Percentiles rank a stretch among this genome's conserved stretches.
Conservation (phyloP, 2,113 vertebrate species). For the Labeo catla region DNA sequence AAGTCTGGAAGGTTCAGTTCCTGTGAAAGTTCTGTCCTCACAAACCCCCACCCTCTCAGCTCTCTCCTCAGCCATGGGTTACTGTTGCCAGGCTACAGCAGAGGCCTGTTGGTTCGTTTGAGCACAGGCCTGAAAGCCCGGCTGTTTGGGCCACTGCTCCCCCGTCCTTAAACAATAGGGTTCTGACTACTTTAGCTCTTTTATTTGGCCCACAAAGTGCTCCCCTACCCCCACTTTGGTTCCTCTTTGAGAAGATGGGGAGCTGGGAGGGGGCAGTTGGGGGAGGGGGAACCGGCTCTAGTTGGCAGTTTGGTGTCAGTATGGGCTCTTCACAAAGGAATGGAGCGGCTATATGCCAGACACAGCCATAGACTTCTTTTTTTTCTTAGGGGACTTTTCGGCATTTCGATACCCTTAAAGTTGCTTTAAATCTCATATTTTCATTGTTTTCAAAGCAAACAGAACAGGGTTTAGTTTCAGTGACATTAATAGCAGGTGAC, state of each 20-base stretch:
- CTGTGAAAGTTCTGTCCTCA: conserved; percentile 70
- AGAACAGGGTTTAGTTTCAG: conserved; percentile 7
- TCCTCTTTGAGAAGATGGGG: conserved; percentile 75
- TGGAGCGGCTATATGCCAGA: conserved; percentile 59
- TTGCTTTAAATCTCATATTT: conserved; percentile 22
- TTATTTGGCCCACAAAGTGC: conserved; percentile 82
- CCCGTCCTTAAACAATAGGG: conserved; percentile 77
- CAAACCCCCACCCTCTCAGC: conserved; percentile 63
- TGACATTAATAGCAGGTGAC: conserved; percentile 41
- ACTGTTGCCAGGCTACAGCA: conserved; percentile 83
- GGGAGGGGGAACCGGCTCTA: conserved; percentile 63
- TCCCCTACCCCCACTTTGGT: conserved; percentile 78
- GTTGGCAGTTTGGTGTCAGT: conserved; percentile 78
- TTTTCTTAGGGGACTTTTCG: conserved; percentile 48
- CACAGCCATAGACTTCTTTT: conserved; percentile 36
- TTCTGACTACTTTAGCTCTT: conserved; percentile 84
- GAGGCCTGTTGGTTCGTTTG: conserved; percentile 77
- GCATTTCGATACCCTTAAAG: conserved; percentile 41
- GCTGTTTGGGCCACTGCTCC: conserved; percentile 81
- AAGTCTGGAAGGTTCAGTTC: conserved; percentile 47
- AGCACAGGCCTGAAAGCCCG: conserved; percentile 78
- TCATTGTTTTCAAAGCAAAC: conserved; percentile 18
- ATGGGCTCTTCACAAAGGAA: conserved; percentile 69
- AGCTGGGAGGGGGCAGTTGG: conserved; percentile 63
- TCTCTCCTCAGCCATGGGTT: conserved; percentile 76